Percentiles rank a stretch among this genome's conserved stretches.
Conservation (phyloP, 2,113 vertebrate species). For the Varanus komodoensis region DNA sequence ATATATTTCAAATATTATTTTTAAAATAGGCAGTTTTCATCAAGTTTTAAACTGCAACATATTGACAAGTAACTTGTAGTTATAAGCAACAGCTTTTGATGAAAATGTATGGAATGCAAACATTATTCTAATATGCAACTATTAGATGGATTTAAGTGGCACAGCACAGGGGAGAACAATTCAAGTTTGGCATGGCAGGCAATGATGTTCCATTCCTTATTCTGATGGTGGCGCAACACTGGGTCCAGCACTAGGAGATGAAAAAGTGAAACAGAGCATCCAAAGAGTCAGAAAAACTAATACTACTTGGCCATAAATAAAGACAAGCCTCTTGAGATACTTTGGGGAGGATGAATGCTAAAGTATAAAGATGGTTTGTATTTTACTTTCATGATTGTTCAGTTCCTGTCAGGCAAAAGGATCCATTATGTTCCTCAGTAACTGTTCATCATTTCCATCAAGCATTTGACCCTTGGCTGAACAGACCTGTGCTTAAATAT, state of each 20-base stretch:
- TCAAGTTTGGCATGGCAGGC: background rate
- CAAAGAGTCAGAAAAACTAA: background rate
- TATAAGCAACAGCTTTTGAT: rapidly evolving
- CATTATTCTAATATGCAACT: background rate
- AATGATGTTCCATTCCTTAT: background rate
- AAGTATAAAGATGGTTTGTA: background rate
- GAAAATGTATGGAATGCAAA: rapidly evolving
- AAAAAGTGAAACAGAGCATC: background rate
- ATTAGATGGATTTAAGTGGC: background rate
- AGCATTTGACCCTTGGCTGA: background rate
- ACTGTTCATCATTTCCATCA: background rate
- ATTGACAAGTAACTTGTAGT: background rate
- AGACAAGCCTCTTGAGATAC: background rate
- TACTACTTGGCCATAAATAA: background rate
- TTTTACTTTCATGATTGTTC: background rate
- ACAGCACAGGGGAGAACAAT: background rate
- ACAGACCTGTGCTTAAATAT: background rate
- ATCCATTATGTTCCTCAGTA: background rate
- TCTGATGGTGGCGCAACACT: background rate
- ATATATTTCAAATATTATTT: background rate
- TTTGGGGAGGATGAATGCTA: background rate
- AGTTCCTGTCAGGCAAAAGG: background rate
- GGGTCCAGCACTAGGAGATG: background rate
- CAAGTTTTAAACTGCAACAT: background rate
- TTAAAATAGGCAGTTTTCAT: background rate